A percentile compares a stretch with the other conserved stretches of the same genome.
phyloP scores from a whole-genome alignment of 2,888 invertebrate genomes.

The Cylindroiulus punctatus region DNA sequence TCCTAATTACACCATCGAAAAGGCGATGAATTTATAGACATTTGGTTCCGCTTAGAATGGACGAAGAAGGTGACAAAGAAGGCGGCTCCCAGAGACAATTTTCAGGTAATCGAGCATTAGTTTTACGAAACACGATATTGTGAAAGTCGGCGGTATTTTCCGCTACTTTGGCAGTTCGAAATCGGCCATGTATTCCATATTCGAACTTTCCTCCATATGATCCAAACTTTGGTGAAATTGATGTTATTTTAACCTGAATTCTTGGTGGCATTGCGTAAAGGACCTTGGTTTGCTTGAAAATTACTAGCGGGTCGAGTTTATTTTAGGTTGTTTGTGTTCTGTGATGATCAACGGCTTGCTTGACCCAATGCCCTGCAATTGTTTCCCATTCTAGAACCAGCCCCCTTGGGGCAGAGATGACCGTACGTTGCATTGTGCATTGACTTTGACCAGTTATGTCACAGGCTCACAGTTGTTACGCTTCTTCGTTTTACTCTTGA shows the following conservation, averaged over 20 bases:
- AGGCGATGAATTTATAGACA: background rate
- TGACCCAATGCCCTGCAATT: slow-evolving; percentile 1
- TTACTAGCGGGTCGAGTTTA: background rate
- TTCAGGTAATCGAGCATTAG: slow-evolving; percentile 47
- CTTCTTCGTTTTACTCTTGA: background rate
- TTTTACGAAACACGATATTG: background rate
- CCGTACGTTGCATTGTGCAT: background rate
- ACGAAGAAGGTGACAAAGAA: slow-evolving; percentile 46
- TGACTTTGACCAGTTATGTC: background rate
- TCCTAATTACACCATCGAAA: background rate
- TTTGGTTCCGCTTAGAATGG: slow-evolving; percentile 31
- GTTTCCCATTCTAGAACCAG: background rate
- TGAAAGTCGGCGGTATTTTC: background rate
- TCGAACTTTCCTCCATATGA: slow-evolving; percentile 33
- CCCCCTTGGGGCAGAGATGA: background rate
- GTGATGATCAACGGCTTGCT: background rate
- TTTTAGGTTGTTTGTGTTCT: background rate
- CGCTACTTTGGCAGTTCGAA: background rate
- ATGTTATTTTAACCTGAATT: background rate
- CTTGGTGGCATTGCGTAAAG: background rate
- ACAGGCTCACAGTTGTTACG: too few relatives aligned
- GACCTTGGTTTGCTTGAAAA: background rate
- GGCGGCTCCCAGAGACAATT: slow-evolving; percentile 25
- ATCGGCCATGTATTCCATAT: background rate
- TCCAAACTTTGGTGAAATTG: background rate